Evolutionary conservation across 2,797 vertebrate species (phyloP).

Genomic region (Phylloscopus collybita): DNA sequence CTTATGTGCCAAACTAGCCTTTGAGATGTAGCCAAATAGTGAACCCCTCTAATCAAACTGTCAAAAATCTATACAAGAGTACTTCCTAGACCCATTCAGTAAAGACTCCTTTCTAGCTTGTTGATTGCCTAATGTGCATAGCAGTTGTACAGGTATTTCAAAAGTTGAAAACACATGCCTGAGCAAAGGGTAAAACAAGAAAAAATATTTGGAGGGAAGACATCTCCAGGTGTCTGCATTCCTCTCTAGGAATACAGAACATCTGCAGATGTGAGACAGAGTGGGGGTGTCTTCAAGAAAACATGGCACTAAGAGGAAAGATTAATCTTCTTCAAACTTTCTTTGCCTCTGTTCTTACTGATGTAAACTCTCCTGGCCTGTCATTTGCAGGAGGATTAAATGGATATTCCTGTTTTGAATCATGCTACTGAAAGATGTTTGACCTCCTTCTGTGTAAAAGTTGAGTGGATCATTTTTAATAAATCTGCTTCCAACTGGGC

Average conservation of each 20-base stretch:
- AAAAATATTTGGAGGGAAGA: neutral
- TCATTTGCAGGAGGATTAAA: slow-evolving; percentile 40
- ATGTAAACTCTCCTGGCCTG: neutral
- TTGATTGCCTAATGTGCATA: neutral
- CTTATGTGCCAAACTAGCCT: neutral
- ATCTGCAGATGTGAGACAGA: neutral
- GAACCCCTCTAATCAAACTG: neutral
- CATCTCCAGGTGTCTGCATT: neutral
- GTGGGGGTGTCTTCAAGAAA: neutral
- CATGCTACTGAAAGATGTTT: slow-evolving; percentile 29
- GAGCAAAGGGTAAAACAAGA: neutral
- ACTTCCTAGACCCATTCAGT: neutral
- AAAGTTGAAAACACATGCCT: neutral
- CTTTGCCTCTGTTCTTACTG: neutral
- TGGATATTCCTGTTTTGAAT: slow-evolving; percentile 29
- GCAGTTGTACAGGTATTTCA: neutral
- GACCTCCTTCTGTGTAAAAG: slow-evolving; percentile 35
- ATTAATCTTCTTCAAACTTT: slow-evolving; percentile 1
- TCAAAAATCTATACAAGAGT: neutral
- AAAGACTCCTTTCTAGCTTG: neutral
- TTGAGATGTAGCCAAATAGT: slow-evolving; percentile 19
- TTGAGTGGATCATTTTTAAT: slow-evolving; percentile 47
- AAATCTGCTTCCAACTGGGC: slow-evolving; percentile 45
- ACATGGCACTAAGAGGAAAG: neutral
- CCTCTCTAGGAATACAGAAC: neutral